phyloP scores from a whole-genome alignment of 2,113 vertebrate genomes.

The Odontesthes bonariensis region DNA sequence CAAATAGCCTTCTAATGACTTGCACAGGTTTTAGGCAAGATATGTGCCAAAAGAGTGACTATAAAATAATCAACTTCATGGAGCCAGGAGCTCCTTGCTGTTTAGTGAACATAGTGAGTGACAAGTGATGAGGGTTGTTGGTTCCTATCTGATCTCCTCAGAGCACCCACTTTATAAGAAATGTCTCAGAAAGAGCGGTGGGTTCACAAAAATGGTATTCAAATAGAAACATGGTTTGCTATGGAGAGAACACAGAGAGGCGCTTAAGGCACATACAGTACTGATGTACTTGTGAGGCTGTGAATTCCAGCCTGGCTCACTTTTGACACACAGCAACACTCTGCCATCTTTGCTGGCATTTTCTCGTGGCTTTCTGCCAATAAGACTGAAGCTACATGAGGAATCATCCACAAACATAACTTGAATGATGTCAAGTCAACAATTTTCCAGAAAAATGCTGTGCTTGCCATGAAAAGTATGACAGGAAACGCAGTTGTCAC shows the following conservation, averaged over 20 bases:
- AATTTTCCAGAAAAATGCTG: slow-evolving; percentile 24
- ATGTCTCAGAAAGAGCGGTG: slow-evolving; percentile 14
- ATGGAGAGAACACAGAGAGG: slow-evolving; percentile 36
- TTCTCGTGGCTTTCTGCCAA: slow-evolving; percentile 13
- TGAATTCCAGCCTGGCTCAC: slow-evolving; percentile 43
- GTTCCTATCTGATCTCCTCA: slow-evolving; percentile 54
- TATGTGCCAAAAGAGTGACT: slow-evolving; percentile 73
- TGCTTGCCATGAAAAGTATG: slow-evolving; percentile 35
- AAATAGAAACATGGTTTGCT: slow-evolving; percentile 25
- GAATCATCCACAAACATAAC: slow-evolving; percentile 3
- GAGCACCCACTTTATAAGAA: slow-evolving; percentile 21
- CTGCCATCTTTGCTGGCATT: slow-evolving; percentile 41
- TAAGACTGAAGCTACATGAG: slow-evolving; percentile 2
- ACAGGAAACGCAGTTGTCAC: slow-evolving; percentile 35
- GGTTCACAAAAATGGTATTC: slow-evolving; percentile 44
- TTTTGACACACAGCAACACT: slow-evolving; percentile 49
- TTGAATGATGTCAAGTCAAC: slow-evolving; percentile 30
- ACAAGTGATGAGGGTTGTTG: slow-evolving; percentile 34
- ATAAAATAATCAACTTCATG: slow-evolving; percentile 78
- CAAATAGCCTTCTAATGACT: slow-evolving; percentile 78
- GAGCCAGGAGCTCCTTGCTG: slow-evolving; percentile 62
- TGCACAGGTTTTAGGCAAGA: slow-evolving; percentile 70
- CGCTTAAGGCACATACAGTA: slow-evolving; percentile 39
- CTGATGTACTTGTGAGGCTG: slow-evolving; percentile 48
- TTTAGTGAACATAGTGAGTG: slow-evolving; percentile 53